Conservation (phyloP, 2,888 invertebrate genomes). For the Euphydryas editha region DNA sequence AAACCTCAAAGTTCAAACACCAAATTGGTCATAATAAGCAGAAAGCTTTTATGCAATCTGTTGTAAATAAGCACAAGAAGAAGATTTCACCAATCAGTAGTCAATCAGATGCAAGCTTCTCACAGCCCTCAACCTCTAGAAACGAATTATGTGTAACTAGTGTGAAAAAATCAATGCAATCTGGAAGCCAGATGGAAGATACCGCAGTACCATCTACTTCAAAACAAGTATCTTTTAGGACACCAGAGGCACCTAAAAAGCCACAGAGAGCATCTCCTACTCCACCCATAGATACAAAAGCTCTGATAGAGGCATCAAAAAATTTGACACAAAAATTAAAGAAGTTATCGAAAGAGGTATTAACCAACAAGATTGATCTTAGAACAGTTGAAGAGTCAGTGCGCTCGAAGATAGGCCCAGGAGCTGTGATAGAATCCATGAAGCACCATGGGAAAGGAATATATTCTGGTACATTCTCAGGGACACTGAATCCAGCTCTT, state of each 20-base stretch:
- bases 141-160: slow-evolving; percentile 70
- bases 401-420: slow-evolving; percentile 79
- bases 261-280: slow-evolving; percentile 65
- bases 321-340: slow-evolving; percentile 96
- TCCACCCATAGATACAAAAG: slow-evolving; percentile 86
- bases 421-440: slow-evolving; percentile 95
- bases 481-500: slow-evolving; percentile 95
- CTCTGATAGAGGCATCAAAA: slow-evolving; percentile 94
- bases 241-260: slow-evolving; percentile 69
- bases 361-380: slow-evolving; percentile 86
- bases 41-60: slow-evolving; percentile 79
- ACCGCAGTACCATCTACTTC: slow-evolving; percentile 68
- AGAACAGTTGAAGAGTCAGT: slow-evolving; percentile 77
- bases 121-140: slow-evolving; percentile 75
- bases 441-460: slow-evolving; percentile 97
- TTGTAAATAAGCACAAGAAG: slow-evolving; percentile 80
- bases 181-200: slow-evolving; percentile 64
- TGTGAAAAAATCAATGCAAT: slow-evolving; percentile 68
- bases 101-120: slow-evolving; percentile 58
- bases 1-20: slow-evolving; percentile 80
- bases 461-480: slow-evolving; percentile 98
- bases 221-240: slow-evolving; percentile 66
- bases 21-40: slow-evolving; percentile 79
- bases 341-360: slow-evolving; percentile 94
- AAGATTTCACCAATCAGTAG: slow-evolving; percentile 61